Percentiles rank a stretch among this genome's conserved stretches.
Conservation (phyloP, 2,113 vertebrate genomes). For the Salvelinus namaycush region DNA sequence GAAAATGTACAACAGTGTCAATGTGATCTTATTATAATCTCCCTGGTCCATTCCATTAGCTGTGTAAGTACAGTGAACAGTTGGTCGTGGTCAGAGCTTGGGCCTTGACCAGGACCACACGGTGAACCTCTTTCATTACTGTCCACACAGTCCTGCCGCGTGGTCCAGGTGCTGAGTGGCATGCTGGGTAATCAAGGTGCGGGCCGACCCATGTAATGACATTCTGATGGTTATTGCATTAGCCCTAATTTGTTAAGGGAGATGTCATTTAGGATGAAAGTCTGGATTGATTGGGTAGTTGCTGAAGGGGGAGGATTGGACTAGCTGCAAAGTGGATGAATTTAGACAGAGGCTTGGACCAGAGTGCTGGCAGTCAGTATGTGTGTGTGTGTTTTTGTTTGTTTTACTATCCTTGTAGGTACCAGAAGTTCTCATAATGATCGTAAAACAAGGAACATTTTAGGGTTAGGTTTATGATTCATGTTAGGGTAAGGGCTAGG, state of each 20-base stretch:
- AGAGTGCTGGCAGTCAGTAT: conserved; percentile 23
- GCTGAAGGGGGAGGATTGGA: conserved; percentile 59
- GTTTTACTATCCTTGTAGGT: no score
- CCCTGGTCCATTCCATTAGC: background rate
- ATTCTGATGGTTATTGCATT: conserved; percentile 79
- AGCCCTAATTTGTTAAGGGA: conserved; percentile 77
- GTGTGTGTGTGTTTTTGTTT: conserved; percentile 17
- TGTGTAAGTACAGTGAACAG: background rate
- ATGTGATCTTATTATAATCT: background rate
- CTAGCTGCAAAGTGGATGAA: conserved; percentile 52
- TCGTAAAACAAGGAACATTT: no score
- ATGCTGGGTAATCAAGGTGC: conserved; percentile 60
- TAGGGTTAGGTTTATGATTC: no score
- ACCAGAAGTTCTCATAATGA: no score
- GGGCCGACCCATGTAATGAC: conserved; percentile 66
- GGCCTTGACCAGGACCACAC: background rate
- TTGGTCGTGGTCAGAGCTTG: conserved; percentile 17
- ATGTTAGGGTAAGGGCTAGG: background rate
- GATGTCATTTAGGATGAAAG: conserved; percentile 73
- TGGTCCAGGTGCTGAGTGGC: conserved; percentile 65
- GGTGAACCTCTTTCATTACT: conserved; percentile 17
- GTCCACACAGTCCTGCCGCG: conserved; percentile 37
- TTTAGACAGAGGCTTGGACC: conserved; percentile 58
- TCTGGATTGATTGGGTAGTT: conserved; percentile 67
- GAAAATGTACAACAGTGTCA: background rate